These are phyloP conservation scores for Ecliptopera silaceata DNA, from an alignment of 2,888 invertebrate genomes.

Conservation along the genomic window DNA sequence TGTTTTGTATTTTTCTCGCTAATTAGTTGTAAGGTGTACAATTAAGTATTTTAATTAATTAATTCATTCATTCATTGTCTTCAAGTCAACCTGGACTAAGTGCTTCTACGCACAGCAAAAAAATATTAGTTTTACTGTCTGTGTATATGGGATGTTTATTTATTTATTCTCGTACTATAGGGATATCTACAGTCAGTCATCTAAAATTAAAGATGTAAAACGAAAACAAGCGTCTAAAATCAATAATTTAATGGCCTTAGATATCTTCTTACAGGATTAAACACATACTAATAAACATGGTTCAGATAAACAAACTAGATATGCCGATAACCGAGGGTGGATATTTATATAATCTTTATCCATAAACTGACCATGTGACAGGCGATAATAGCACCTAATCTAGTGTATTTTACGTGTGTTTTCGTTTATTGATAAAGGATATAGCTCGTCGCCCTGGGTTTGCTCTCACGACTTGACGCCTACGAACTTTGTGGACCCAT, in stretches of 20 bases:
- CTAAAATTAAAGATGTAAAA: too few relatives aligned
- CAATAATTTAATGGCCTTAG: not conserved
- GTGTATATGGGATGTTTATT: too few relatives aligned
- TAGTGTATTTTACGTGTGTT: conserved; percentile 22
- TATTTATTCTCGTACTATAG: too few relatives aligned
- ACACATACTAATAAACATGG: conserved; percentile 46
- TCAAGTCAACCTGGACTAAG: too few relatives aligned
- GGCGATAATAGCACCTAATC: conserved; percentile 26
- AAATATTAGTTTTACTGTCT: too few relatives aligned
- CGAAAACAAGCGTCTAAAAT: not conserved
- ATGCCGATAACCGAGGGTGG: conserved; percentile 44
- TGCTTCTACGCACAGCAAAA: too few relatives aligned
- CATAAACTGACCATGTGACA: conserved; percentile 27
- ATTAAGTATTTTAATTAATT: too few relatives aligned
- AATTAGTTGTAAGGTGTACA: too few relatives aligned
- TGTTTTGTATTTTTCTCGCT: too few relatives aligned
- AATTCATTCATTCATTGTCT: too few relatives aligned
- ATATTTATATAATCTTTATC: conserved; percentile 50
- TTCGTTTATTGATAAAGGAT: conserved; percentile 29
- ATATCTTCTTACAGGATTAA: conserved; percentile 16
- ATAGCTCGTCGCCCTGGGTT: conserved; percentile 28
- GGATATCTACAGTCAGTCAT: too few relatives aligned
- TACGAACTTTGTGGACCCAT: conserved; percentile 22
- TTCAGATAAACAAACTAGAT: conserved; percentile 56
- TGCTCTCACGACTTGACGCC: conserved; percentile 37